Conservation (phyloP, 2,888 invertebrate genomes). For the Leistus spinibarbis region DNA sequence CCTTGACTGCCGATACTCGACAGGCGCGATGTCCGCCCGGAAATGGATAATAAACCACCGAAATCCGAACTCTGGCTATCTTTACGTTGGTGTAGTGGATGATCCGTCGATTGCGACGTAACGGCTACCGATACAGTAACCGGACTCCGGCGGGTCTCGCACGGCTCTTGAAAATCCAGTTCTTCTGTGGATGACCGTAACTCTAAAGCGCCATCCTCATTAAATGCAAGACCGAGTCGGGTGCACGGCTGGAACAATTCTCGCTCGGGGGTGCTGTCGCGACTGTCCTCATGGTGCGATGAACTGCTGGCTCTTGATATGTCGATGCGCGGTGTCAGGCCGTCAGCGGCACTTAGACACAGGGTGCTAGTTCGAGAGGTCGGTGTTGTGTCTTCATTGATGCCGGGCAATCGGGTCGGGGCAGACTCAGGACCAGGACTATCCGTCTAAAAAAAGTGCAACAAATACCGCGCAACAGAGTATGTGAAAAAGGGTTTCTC, state of each 20-base stretch:
- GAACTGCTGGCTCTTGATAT: slow-evolving; percentile 89
- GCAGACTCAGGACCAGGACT: slow-evolving; percentile 48
- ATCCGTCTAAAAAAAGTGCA: slow-evolving; percentile 15
- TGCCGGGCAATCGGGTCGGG: slow-evolving; percentile 63
- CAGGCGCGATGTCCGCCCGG: slow-evolving; percentile 80
- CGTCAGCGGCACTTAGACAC: slow-evolving; percentile 51
- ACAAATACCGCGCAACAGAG: background rate
- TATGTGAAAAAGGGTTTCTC: slow-evolving; percentile 42
- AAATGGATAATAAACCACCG: slow-evolving; percentile 72
- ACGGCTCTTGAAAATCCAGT: slow-evolving; percentile 78
- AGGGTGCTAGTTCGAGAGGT: slow-evolving; percentile 47
- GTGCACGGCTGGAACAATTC: slow-evolving; percentile 64
- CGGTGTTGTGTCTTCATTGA: slow-evolving; percentile 58
- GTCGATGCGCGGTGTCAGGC: slow-evolving; percentile 86
- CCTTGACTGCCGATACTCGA: slow-evolving; percentile 85
- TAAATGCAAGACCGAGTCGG: slow-evolving; percentile 64
- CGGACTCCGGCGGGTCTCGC: slow-evolving; percentile 51
- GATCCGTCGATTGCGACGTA: slow-evolving; percentile 45
- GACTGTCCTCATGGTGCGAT: slow-evolving; percentile 80
- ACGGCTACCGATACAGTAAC: slow-evolving; percentile 37
- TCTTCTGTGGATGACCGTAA: slow-evolving; percentile 88
- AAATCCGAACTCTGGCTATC: slow-evolving; percentile 80
- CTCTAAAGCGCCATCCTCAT: slow-evolving; percentile 83
- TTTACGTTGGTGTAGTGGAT: slow-evolving; percentile 60
- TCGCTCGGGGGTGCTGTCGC: slow-evolving; percentile 83